Evolutionary conservation across 2,113 vertebrate genomes (phyloP).

Genomic region (Apodemus sylvaticus): DNA sequence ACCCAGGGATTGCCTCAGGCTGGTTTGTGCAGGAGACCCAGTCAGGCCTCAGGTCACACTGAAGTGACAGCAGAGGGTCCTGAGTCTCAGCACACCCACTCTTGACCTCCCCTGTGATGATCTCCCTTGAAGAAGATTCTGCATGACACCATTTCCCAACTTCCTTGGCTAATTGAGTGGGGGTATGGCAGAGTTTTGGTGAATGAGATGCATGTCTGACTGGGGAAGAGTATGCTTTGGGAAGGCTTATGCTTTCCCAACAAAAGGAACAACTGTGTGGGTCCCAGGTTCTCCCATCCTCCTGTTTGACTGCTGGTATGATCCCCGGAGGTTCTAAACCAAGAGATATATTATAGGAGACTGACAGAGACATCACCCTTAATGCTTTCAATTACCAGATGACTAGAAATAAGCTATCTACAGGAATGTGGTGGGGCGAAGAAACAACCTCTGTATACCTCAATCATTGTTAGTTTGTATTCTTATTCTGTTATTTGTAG

Average conservation of each 20-base stretch:
- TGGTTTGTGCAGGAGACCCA: too few species aligned
- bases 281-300: background rate
- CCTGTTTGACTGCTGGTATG: background rate
- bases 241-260: background rate
- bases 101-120: background rate
- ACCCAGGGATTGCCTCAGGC: background rate
- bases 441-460: background rate
- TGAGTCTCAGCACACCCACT: background rate
- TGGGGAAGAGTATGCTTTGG: background rate
- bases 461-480: background rate
- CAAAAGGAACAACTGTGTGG: background rate
- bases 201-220: background rate
- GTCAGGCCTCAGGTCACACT: background rate
- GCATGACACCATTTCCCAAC: background rate
- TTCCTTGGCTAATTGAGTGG: background rate
- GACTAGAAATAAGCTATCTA: background rate
- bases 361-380: background rate
- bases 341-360: background rate
- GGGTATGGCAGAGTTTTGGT: background rate
- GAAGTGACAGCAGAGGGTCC: background rate
- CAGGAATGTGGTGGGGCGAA: background rate
- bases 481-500: background rate
- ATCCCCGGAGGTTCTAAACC: background rate
- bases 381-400: background rate
- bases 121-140: background rate